Percentiles rank a stretch among this genome's conserved stretches.
phyloP scores from a whole-genome alignment of 1,140 invertebrate species.

The Tetramorium parvispinum region DNA sequence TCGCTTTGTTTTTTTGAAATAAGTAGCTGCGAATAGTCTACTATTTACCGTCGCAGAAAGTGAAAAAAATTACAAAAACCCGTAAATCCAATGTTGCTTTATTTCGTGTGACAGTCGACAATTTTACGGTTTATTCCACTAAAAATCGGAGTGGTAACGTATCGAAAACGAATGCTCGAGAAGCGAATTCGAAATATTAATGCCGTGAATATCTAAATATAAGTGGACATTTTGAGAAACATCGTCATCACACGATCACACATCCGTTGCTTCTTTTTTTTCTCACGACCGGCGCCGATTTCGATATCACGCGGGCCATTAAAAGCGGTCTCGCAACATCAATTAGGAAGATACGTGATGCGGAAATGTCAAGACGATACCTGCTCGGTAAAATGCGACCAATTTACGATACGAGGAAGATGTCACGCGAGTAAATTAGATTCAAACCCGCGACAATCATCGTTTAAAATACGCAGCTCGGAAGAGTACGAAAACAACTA shows the following conservation, averaged over 20 bases:
- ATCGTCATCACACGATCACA: conserved; percentile 19
- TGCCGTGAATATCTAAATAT: conserved; percentile 44
- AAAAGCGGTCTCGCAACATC: not conserved
- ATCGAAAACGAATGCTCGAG: not conserved
- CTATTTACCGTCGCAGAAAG: not conserved
- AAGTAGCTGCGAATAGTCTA: not conserved
- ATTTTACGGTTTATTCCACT: not conserved
- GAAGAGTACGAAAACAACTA: conserved; percentile 10
- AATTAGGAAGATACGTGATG: conserved; percentile 13
- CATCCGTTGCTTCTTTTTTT: conserved; percentile 7
- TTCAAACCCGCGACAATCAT: conserved; percentile 1
- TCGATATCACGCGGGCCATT: not conserved
- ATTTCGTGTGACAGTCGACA: not conserved
- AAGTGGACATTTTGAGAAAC: conserved; percentile 36
- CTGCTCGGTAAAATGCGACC: not conserved
- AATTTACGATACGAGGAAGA: conserved; percentile 18
- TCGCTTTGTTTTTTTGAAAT: not conserved
- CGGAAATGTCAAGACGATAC: conserved; percentile 29
- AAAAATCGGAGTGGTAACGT: not conserved
- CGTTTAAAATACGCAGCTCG: conserved; percentile 13
- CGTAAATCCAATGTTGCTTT: not conserved
- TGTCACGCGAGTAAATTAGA: conserved; percentile 5
- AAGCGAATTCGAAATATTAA: conserved; percentile 21
- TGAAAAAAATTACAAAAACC: not conserved
- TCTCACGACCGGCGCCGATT: not conserved